Percentiles rank a stretch among this genome's conserved stretches.
phyloP scores from a whole-genome alignment of 2,797 vertebrate species.

The Babyrousa celebensis region DNA sequence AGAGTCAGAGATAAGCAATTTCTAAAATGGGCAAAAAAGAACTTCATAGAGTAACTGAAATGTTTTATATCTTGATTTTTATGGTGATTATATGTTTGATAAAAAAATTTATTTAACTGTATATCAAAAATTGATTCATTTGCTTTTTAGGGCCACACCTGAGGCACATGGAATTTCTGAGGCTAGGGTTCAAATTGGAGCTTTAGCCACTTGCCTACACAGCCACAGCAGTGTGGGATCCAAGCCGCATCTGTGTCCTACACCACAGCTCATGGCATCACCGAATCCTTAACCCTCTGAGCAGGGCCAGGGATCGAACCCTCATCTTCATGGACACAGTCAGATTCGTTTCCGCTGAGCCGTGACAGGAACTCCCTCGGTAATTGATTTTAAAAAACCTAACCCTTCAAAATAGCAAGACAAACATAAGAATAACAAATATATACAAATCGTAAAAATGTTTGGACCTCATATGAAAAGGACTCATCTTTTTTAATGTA shows the following conservation, averaged over 20 bases:
- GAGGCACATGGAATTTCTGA: too few relatives aligned
- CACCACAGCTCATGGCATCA: too few relatives aligned
- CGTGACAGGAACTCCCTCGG: background rate
- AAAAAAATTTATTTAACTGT: background rate
- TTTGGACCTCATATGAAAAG: background rate
- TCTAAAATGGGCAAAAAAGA: background rate
- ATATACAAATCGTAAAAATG: background rate
- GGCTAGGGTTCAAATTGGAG: too few relatives aligned
- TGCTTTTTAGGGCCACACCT: too few relatives aligned
- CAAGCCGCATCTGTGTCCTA: too few relatives aligned
- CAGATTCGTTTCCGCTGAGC: too few relatives aligned
- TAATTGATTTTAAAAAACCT: background rate
- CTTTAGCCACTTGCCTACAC: too few relatives aligned
- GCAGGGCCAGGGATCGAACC: too few relatives aligned
- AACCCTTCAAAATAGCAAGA: background rate
- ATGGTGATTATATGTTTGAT: background rate
- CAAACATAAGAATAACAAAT: background rate
- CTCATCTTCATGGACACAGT: too few relatives aligned
- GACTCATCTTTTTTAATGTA: background rate
- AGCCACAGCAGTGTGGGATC: too few relatives aligned
- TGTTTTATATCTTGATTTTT: background rate
- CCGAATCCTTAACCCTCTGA: too few relatives aligned
- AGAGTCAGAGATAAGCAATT: background rate
- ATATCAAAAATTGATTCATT: background rate
- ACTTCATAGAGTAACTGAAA: background rate